Percentiles rank a stretch among this genome's conserved stretches.
Conservation (phyloP, 2,113 vertebrate genomes). For the Heterocephalus glaber region DNA sequence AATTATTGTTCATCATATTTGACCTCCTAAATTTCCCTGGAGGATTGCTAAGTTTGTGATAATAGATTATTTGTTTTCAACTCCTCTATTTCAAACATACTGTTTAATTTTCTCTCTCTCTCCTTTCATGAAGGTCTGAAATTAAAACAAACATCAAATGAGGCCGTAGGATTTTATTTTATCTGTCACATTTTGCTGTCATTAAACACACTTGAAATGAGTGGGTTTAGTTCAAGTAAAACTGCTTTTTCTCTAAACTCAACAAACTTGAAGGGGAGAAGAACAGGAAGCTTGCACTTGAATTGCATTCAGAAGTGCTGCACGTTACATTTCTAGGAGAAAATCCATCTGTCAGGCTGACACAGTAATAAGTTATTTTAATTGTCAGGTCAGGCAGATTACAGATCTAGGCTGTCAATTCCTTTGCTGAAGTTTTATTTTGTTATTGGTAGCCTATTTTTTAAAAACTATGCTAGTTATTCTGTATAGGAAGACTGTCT, state of each 20-base stretch:
- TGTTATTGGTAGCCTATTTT: constrained; percentile 55
- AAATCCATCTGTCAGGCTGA: constrained; percentile 86
- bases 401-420: constrained; percentile 83
- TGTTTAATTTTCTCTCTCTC: constrained; percentile 43
- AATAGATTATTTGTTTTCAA: constrained; percentile 26
- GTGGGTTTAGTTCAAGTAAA: constrained; percentile 87
- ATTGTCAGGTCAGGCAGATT: constrained; percentile 87
- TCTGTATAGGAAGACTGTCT: neutral
- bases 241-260: constrained; percentile 81
- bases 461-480: neutral
- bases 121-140: constrained; percentile 78
- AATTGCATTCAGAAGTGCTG: constrained; percentile 79
- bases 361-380: constrained; percentile 84
- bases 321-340: constrained; percentile 79
- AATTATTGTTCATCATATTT: neutral
- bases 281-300: constrained; percentile 78
- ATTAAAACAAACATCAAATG: constrained; percentile 85
- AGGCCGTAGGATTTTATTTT: constrained; percentile 84
- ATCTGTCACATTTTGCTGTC: constrained; percentile 86
- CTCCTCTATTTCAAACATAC: neutral
- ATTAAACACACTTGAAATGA: constrained; percentile 85
- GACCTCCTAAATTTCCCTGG: neutral
- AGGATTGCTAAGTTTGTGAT: neutral
- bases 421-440: constrained; percentile 74
- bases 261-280: constrained; percentile 80